Conservation (phyloP, 2,113 vertebrate species). For the Xiphias gladius region DNA sequence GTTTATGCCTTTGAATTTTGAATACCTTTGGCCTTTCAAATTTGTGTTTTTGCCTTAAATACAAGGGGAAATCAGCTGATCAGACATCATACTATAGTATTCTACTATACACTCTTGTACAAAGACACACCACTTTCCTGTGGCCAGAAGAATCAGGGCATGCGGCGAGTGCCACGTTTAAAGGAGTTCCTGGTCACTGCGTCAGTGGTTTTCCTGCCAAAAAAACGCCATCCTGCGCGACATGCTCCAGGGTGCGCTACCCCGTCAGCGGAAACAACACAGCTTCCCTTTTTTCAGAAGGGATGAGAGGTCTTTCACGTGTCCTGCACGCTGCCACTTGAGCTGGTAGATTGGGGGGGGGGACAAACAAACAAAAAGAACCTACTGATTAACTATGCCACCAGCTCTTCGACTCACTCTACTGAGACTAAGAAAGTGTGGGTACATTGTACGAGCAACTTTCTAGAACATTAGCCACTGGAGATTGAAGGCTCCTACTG, state of each 20-base stretch:
- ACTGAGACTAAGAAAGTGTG: conserved; percentile 75
- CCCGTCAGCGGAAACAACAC: conserved; percentile 19
- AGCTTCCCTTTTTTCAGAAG: background rate
- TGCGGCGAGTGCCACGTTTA: conserved; percentile 29
- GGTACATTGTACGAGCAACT: conserved; percentile 67
- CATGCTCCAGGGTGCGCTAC: conserved; percentile 36
- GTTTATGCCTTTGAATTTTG: background rate
- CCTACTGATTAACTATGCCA: conserved; percentile 45
- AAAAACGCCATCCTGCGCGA: conserved; percentile 26
- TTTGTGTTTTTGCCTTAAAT: background rate
- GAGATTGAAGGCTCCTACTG: conserved; percentile 58
- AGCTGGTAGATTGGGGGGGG: background rate
- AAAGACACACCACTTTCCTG: background rate
- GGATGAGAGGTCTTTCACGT: conserved; percentile 18
- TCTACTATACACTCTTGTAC: too few relatives aligned
- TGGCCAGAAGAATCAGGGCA: conserved; percentile 4
- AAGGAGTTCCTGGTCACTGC: conserved; percentile 51
- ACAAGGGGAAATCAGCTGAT: background rate
- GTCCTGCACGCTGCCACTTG: background rate
- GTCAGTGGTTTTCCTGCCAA: conserved; percentile 19
- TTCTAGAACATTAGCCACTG: conserved; percentile 66
- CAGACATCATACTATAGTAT: too few relatives aligned
- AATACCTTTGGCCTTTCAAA: background rate
- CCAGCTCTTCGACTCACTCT: conserved; percentile 53
- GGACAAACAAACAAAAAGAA: conserved; percentile 15